A percentile compares a stretch with the other conserved stretches of the same genome.
Conservation (phyloP, 1,140 invertebrate genomes). For the Ruditapes philippinarum region DNA sequence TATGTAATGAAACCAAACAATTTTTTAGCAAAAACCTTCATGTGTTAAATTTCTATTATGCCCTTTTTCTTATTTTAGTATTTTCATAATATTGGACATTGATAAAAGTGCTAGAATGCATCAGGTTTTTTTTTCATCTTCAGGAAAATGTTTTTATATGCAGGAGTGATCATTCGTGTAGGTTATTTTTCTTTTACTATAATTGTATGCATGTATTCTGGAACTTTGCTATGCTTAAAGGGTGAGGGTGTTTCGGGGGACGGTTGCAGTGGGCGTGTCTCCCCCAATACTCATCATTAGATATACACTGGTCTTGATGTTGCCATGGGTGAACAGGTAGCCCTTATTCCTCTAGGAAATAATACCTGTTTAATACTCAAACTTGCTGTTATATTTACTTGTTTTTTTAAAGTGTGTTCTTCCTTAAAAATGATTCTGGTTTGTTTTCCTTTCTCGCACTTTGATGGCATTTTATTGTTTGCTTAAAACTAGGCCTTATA, state of each 20-base stretch:
- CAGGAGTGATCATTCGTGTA: too few relatives aligned
- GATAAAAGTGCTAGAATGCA: too few relatives aligned
- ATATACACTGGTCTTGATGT: constrained; percentile 53
- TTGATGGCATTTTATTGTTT: neutral
- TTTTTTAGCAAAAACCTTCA: too few relatives aligned
- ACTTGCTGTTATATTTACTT: neutral
- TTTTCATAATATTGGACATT: too few relatives aligned
- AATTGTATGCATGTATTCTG: neutral
- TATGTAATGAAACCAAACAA: too few relatives aligned
- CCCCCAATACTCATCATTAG: constrained; percentile 50
- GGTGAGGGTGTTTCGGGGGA: constrained; percentile 46
- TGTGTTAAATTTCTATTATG: too few relatives aligned
- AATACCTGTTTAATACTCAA: neutral
- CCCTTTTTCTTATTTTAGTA: too few relatives aligned
- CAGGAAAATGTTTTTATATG: too few relatives aligned
- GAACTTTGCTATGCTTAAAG: constrained; percentile 12
- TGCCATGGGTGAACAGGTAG: constrained; percentile 40
- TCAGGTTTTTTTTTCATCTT: too few relatives aligned
- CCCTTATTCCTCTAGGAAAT: neutral
- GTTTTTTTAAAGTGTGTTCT: neutral
- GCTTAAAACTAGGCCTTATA: too few relatives aligned
- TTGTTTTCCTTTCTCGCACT: neutral
- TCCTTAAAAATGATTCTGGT: neutral
- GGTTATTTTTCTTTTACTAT: too few relatives aligned
- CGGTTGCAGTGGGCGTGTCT: constrained; percentile 46